phyloP scores from a whole-genome alignment of 2,888 invertebrate genomes.

The Tuta absoluta region DNA sequence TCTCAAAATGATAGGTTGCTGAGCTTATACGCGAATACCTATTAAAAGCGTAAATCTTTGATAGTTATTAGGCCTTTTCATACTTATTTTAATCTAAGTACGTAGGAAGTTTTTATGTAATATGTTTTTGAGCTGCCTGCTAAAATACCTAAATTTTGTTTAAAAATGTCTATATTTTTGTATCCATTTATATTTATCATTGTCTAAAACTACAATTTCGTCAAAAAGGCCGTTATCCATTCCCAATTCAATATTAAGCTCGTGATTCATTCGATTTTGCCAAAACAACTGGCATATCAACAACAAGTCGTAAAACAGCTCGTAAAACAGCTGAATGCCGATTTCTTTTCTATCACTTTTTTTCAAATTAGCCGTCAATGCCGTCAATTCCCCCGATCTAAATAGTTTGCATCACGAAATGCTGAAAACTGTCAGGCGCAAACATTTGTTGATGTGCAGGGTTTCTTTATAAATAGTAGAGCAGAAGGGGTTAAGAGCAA shows the following conservation, averaged over 20 bases:
- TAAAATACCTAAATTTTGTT: no score
- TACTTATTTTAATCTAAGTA: no score
- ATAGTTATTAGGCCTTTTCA: no score
- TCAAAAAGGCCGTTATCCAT: not conserved
- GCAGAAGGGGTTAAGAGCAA: not conserved
- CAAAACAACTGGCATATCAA: conserved; percentile 4
- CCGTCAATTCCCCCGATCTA: conserved; percentile 26
- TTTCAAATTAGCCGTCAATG: conserved; percentile 28
- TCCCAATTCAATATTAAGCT: not conserved
- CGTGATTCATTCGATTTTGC: conserved; percentile 4
- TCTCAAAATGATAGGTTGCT: no score
- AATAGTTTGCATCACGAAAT: conserved; percentile 31
- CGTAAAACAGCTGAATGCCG: conserved; percentile 17
- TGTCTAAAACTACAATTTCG: no score
- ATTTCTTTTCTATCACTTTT: conserved; percentile 31
- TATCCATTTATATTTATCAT: no score
- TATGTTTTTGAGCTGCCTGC: no score
- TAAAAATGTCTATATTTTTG: no score
- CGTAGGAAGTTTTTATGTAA: no score
- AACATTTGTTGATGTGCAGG: not conserved
- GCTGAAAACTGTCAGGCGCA: not conserved
- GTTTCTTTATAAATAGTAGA: not conserved
- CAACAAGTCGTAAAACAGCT: not conserved
- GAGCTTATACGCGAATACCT: no score
- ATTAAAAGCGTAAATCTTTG: no score